These are phyloP conservation scores for Sceloporus tristichus DNA, from an alignment of 2,113 vertebrate genomes.

Conservation along the genomic window DNA sequence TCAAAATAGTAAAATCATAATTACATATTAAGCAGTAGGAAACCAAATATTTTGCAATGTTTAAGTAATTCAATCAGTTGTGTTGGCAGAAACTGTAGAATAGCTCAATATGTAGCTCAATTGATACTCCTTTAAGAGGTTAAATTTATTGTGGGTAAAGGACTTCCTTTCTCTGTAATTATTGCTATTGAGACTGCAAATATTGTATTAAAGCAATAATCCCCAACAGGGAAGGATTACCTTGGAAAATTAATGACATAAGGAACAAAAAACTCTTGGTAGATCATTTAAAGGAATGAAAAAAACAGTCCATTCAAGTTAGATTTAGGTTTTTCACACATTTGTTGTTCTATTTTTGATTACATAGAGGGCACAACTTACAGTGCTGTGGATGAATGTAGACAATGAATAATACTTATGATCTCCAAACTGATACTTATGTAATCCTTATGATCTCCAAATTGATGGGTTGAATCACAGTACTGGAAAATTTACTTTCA, in stretches of 20 bases:
- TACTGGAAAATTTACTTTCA: background rate
- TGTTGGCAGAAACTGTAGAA: constrained; percentile 40
- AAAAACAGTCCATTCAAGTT: background rate
- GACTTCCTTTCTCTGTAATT: constrained; percentile 32
- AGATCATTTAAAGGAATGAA: background rate
- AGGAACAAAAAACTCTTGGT: constrained; percentile 2
- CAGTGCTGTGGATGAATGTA: background rate
- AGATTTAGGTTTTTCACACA: background rate
- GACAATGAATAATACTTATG: background rate
- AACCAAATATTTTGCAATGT: constrained; percentile 46
- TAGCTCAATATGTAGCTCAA: constrained; percentile 7
- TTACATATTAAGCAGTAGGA: constrained; percentile 32
- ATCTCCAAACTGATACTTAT: background rate
- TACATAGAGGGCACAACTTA: background rate
- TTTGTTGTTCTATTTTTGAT: background rate
- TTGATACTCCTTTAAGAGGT: constrained; percentile 41
- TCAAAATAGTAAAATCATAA: constrained; percentile 41
- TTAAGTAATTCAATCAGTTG: constrained; percentile 44
- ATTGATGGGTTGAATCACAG: background rate
- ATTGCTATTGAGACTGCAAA: constrained; percentile 43
- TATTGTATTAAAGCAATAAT: constrained; percentile 42
- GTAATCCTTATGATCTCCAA: background rate
- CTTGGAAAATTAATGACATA: background rate
- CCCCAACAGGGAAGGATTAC: constrained; percentile 23
- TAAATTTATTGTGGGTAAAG: constrained; percentile 36